A percentile compares a stretch with the other conserved stretches of the same genome.
Evolutionary conservation across 2,888 invertebrate species (phyloP).

Genomic region (Tridacna crocea): DNA sequence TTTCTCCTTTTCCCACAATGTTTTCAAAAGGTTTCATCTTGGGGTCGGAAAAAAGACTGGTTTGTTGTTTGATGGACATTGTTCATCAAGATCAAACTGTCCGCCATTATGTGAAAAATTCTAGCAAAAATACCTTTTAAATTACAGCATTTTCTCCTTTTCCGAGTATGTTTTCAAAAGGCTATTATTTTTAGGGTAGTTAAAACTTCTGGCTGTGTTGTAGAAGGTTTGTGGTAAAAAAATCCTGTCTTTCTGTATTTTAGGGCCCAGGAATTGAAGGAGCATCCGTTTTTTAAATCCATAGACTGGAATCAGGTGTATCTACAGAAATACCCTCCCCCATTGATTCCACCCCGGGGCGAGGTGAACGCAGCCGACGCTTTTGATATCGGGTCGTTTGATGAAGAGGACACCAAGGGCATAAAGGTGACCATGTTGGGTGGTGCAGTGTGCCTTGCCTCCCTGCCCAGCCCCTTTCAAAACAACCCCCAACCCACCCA

Average conservation of each 20-base stretch:
- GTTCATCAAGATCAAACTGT: too few species aligned
- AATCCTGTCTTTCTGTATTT: constrained; percentile 1
- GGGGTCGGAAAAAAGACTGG: too few species aligned
- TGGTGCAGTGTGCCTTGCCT: too few species aligned
- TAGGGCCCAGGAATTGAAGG: constrained; percentile 98
- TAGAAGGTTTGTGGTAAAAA: not conserved
- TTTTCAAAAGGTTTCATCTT: too few species aligned
- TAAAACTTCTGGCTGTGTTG: not conserved
- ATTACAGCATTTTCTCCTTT: not conserved
- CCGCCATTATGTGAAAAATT: too few species aligned
- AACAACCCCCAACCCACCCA: too few species aligned
- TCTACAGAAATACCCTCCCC: constrained; percentile 98
- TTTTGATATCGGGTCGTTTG: constrained; percentile 99
- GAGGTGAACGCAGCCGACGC: constrained; percentile 99
- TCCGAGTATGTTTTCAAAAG: not conserved
- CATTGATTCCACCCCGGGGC: constrained; percentile 98
- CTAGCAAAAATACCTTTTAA: too few species aligned
- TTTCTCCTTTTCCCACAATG: too few species aligned
- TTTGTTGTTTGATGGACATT: too few species aligned
- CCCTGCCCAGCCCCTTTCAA: too few species aligned
- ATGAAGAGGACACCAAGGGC: constrained; percentile 99
- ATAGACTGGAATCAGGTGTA: constrained; percentile 99
- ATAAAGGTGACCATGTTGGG: constrained; percentile 89
- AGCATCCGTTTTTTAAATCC: constrained; percentile 98
- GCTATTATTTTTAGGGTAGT: not conserved